phyloP scores from a whole-genome alignment of 2,113 vertebrate species.

The Equus przewalskii region DNA sequence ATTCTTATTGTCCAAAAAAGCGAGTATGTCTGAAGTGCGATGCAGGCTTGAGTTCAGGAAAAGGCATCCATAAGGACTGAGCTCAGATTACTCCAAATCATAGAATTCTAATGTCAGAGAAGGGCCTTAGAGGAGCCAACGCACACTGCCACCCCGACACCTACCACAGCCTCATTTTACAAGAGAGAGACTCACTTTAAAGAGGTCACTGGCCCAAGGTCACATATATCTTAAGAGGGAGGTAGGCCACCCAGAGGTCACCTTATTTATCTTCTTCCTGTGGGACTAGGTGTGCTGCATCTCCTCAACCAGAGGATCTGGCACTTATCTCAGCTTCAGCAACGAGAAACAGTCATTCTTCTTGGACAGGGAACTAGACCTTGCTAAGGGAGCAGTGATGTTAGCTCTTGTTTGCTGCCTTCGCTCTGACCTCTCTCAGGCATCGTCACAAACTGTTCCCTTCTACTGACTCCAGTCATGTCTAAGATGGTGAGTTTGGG shows the following conservation, averaged over 20 bases:
- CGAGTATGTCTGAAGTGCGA: fast-evolving
- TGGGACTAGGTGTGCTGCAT: fast-evolving
- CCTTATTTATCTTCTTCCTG: fast-evolving
- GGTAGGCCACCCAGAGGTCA: background rate
- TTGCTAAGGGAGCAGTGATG: fast-evolving
- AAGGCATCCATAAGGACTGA: background rate
- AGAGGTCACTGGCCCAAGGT: background rate
- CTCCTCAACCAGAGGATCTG: background rate
- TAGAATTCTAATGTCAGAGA: background rate
- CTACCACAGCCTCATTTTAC: fast-evolving
- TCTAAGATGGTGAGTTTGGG: background rate
- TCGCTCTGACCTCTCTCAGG: background rate
- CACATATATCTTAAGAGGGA: fast-evolving
- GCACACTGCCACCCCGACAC: no score
- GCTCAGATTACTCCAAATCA: background rate
- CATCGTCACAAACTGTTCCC: fast-evolving
- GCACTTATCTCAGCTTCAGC: background rate
- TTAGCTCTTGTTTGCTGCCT: background rate
- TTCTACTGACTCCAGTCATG: background rate
- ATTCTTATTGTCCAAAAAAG: background rate
- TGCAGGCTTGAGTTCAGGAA: background rate
- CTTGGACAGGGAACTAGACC: fast-evolving
- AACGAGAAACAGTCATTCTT: background rate
- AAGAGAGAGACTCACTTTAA: background rate
- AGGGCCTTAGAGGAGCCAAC: background rate